These are phyloP conservation scores for Cantharis rustica DNA, from an alignment of 2,888 invertebrate genomes.

Conservation along the genomic window DNA sequence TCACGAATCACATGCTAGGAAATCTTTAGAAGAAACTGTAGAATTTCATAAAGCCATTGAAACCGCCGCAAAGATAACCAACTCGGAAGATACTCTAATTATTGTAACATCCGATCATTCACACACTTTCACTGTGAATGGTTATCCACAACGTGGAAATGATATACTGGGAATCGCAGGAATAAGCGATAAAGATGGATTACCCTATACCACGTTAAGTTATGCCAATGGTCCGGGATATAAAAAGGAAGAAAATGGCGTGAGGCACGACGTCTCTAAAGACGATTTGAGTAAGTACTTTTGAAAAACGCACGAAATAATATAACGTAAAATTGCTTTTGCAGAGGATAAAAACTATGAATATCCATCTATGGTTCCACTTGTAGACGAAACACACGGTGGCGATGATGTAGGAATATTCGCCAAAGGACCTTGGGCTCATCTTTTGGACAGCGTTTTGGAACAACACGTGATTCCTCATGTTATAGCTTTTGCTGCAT, in stretches of 20 bases:
- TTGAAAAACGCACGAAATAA: not conserved
- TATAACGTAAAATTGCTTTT: not conserved
- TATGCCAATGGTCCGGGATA: constrained; percentile 62
- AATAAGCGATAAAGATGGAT: constrained; percentile 57
- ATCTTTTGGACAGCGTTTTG: constrained; percentile 77
- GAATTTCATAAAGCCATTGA: constrained; percentile 63
- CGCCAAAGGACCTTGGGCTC: constrained; percentile 78
- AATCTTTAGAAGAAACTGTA: constrained; percentile 78
- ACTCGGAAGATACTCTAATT: constrained; percentile 71
- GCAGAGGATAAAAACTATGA: constrained; percentile 55
- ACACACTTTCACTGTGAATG: constrained; percentile 76
- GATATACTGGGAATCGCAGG: constrained; percentile 61
- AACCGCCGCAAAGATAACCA: constrained; percentile 69
- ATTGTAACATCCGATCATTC: constrained; percentile 79
- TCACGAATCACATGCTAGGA: constrained; percentile 68
- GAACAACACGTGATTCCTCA: constrained; percentile 82
- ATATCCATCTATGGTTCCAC: constrained; percentile 66
- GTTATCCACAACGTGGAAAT: constrained; percentile 72
- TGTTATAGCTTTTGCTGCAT: constrained; percentile 73
- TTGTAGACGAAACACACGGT: constrained; percentile 68
- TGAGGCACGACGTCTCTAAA: constrained; percentile 58
- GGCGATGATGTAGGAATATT: constrained; percentile 82
- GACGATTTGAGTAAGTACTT: constrained; percentile 44
- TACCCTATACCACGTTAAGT: constrained; percentile 68
- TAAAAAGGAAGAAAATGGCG: not conserved